These are phyloP conservation scores for Andrena fulva DNA, from an alignment of 2,888 invertebrate genomes.

Conservation along the genomic window DNA sequence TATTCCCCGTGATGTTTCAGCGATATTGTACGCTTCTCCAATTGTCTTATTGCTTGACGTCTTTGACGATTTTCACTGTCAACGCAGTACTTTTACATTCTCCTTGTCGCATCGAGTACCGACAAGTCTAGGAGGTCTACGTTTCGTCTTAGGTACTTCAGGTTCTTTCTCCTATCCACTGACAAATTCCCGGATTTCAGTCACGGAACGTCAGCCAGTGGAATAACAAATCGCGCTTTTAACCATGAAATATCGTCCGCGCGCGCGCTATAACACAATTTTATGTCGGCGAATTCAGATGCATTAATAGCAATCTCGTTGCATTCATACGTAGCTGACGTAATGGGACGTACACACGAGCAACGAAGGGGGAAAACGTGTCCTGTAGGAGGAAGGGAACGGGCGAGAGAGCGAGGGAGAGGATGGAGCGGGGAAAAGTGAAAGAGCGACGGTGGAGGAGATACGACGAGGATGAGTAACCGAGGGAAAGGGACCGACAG, in stretches of 20 bases:
- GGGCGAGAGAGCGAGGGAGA: slow-evolving; percentile 10
- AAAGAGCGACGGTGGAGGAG: slow-evolving; percentile 31
- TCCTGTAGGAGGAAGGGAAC: not conserved
- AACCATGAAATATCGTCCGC: slow-evolving; percentile 64
- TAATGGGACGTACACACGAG: slow-evolving; percentile 69
- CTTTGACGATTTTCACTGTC: no score
- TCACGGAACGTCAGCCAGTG: slow-evolving; percentile 51
- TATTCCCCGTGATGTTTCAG: no score
- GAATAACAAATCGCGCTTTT: slow-evolving; percentile 65
- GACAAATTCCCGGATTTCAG: slow-evolving; percentile 18
- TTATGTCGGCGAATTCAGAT: slow-evolving; percentile 64
- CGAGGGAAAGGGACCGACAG: slow-evolving; percentile 65
- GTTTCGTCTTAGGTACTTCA: not conserved
- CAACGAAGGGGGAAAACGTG: slow-evolving; percentile 25
- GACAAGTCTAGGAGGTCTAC: not conserved
- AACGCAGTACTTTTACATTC: not conserved
- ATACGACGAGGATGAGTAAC: slow-evolving; percentile 36
- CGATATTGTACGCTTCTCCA: no score
- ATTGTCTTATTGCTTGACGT: no score
- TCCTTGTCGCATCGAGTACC: not conserved
- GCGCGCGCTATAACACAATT: slow-evolving; percentile 35
- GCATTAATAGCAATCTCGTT: slow-evolving; percentile 76
- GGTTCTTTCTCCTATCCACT: not conserved
- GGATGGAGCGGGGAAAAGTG: slow-evolving; percentile 10
- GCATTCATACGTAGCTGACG: slow-evolving; percentile 75